Evolutionary conservation across 30 jellyfish, hydroid and myxozoan species (phyloP).

Genomic region (Hydractinia echinata): DNA sequence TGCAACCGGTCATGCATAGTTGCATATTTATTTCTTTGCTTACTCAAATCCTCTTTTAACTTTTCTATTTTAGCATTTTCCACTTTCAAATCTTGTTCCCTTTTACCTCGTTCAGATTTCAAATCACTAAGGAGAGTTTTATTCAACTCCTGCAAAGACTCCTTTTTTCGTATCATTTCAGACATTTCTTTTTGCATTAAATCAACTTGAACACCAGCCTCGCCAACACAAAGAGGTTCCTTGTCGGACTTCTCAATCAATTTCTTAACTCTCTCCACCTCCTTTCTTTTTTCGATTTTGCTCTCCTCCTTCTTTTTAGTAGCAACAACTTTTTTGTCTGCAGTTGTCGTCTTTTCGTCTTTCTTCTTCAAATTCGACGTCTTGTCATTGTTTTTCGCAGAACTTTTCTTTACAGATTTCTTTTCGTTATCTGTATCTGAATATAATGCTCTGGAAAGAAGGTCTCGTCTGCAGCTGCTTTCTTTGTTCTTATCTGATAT

Average conservation of each 20-base stretch:
- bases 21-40: constrained; percentile 13
- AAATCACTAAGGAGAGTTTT: constrained; percentile 1
- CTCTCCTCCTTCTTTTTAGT: not conserved
- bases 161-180: constrained; percentile 13
- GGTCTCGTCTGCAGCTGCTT: too few relatives aligned
- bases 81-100: not conserved
- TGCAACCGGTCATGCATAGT: constrained; percentile 1
- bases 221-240: constrained; percentile 15
- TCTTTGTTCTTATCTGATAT: not conserved
- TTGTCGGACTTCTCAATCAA: not conserved
- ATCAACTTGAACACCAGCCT: constrained; percentile 25
- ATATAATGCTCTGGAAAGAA: not conserved
- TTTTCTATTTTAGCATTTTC: not conserved
- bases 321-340: not conserved
- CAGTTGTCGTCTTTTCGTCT: constrained; percentile 23
- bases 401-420: constrained; percentile 9
- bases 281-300: not conserved
- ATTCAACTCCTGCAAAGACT: not conserved
- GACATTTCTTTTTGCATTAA: not conserved
- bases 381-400: constrained; percentile 23
- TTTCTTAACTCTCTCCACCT: not conserved
- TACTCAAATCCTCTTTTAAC: constrained; percentile 12
- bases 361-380: constrained; percentile 32
- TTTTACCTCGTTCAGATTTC: not conserved
- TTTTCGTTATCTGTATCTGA: constrained; percentile 29